Conservation (phyloP, 2,113 vertebrate genomes). For the Hyperopisus bebe region DNA sequence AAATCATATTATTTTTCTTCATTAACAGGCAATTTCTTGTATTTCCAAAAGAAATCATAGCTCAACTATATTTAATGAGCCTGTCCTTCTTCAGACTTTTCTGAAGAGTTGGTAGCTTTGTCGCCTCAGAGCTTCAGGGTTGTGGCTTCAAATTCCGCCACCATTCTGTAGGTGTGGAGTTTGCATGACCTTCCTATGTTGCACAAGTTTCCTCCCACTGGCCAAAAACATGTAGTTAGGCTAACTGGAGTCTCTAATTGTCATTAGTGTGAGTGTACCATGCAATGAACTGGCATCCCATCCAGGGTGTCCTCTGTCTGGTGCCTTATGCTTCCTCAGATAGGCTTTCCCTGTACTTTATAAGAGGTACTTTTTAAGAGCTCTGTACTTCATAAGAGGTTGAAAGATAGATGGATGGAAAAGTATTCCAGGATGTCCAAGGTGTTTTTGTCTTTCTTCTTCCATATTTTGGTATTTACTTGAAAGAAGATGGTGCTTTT, state of each 20-base stretch:
- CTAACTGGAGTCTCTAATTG: background rate
- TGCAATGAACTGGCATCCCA: background rate
- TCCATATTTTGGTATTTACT: background rate
- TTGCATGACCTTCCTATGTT: background rate
- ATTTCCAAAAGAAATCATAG: background rate
- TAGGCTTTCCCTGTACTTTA: background rate
- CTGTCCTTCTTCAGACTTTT: background rate
- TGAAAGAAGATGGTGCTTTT: background rate
- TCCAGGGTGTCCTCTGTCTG: background rate
- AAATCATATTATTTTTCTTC: background rate
- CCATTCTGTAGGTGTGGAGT: background rate
- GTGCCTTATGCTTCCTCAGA: background rate
- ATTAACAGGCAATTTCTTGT: background rate
- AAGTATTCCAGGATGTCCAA: background rate
- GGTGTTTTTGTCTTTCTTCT: background rate
- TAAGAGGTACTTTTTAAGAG: background rate
- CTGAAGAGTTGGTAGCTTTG: background rate
- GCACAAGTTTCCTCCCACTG: background rate
- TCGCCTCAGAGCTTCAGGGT: background rate
- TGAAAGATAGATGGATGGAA: background rate
- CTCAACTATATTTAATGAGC: background rate
- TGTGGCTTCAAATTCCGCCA: background rate
- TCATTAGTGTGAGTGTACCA: background rate
- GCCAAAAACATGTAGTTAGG: background rate
- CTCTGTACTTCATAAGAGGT: background rate